Percentiles rank a stretch among this genome's conserved stretches.
Conservation (phyloP, 2,797 vertebrate genomes). For the Chlorospingus flavigularis region DNA sequence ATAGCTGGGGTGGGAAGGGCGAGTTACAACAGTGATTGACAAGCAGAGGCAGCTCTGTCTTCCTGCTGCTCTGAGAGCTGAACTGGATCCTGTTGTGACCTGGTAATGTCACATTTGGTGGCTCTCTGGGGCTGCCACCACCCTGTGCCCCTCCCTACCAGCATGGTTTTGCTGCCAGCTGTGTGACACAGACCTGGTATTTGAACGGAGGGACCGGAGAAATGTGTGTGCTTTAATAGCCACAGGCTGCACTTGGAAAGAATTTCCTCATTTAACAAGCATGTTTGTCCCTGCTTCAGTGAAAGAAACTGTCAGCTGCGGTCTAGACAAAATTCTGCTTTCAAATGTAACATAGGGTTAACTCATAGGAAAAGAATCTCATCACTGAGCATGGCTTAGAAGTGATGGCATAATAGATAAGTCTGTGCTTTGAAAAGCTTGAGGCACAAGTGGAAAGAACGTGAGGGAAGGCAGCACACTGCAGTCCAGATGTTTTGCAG, state of each 20-base stretch:
- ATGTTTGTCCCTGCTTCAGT: not conserved
- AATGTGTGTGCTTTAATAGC: not conserved
- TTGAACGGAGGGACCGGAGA: not conserved
- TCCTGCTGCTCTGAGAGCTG: not conserved
- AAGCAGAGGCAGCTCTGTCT: not conserved
- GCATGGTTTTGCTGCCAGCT: not conserved
- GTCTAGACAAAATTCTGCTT: not conserved
- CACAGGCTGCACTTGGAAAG: not conserved
- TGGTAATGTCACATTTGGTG: not conserved
- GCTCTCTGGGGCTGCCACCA: not conserved
- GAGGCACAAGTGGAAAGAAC: slow-evolving; percentile 10
- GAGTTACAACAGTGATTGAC: not conserved
- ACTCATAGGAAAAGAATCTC: not conserved
- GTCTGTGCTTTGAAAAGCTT: slow-evolving; percentile 4
- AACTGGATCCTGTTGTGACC: not conserved
- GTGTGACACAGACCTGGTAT: not conserved
- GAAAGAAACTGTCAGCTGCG: not conserved
- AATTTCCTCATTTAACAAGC: not conserved
- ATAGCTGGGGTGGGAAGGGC: not conserved
- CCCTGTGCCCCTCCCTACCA: not conserved
- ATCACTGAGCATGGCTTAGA: not conserved
- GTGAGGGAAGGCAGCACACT: not conserved
- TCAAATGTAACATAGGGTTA: not conserved
- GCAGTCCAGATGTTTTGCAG: not conserved
- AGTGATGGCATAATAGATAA: slow-evolving; percentile 22